Evolutionary conservation across 92 coral and sea anemone species (phyloP), one percentile per base, ranked within the genome.

Genomic region (Epizoanthus stellaris): DNA sequence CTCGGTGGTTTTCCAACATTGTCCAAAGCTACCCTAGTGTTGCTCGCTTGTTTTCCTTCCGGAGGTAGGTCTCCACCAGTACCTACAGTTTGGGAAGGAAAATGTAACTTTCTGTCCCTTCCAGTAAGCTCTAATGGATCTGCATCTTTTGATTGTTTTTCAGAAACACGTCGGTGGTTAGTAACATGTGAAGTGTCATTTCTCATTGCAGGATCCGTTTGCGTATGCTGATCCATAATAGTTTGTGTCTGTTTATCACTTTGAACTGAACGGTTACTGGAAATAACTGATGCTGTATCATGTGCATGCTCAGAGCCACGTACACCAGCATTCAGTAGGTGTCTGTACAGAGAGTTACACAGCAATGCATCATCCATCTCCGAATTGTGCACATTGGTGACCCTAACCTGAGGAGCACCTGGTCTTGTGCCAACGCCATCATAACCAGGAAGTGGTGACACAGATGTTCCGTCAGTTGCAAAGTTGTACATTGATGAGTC

Each of bases 201-300:
- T 40, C 59, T 63, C 39, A 53, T 19, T 63, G 58, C n/a, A 10
- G 17, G n/a, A 53, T 73, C 84, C 56, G 76, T 58, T 66, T 87
- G 87, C 39, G 79, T 80, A 7, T 84, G 75, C 19, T 23, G 64
- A 73, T 87, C 85, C 73, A 59, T 64, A 19, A 80, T 38, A 4
- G 93, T 90, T 57, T 90, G 93, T n/a, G 93, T 90, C 21, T 90
- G 93, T 82, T 90, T 90, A 45, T 90, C 90, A 45, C 88, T 87
- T 21, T 75, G 93, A 34, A 53, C 69, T 23, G 70, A 79, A 7
- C 83, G 83, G 20, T 1, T 19, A 63, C 72, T 79, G 6, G 83
- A 63, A 11, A 59, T 17, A 45, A 63, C 43, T 8, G 83, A 62
- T 3, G 57, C 73, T 40, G 53, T 70, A 53, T 79, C 83, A 39